These are phyloP conservation scores for Toxostoma redivivum DNA, from an alignment of 2,113 vertebrate genomes.

Conservation along the genomic window DNA sequence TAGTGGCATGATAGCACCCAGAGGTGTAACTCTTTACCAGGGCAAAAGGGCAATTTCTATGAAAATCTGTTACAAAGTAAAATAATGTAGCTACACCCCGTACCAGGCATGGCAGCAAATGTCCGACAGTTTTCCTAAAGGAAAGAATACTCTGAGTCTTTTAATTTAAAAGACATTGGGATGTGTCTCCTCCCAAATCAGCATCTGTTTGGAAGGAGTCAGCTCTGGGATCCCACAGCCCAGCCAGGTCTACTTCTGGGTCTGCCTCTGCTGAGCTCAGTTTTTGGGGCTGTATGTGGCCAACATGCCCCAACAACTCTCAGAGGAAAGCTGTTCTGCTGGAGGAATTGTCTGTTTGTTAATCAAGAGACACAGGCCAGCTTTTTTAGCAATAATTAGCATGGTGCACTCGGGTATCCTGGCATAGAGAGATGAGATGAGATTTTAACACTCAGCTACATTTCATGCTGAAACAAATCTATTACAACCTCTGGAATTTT, in stretches of 20 bases:
- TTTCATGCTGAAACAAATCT: constrained; percentile 72
- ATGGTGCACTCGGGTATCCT: constrained; percentile 72
- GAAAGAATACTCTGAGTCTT: not conserved
- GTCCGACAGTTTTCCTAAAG: not conserved
- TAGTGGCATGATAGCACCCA: accelerated
- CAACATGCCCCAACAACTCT: constrained; percentile 54
- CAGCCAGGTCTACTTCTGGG: not conserved
- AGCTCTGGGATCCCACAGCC: not conserved
- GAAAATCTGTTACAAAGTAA: not conserved
- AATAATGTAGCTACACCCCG: not conserved
- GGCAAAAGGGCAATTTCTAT: not conserved
- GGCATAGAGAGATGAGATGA: constrained; percentile 79
- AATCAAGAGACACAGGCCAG: constrained; percentile 65
- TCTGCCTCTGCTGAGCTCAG: not conserved
- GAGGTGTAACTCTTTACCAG: not conserved
- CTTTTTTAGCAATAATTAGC: constrained; percentile 80
- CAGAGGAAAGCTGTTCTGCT: constrained; percentile 55
- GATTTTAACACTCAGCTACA: constrained; percentile 78
- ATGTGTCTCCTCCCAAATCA: not conserved
- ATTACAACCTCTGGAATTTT: constrained; percentile 75
- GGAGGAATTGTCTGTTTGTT: constrained; percentile 67
- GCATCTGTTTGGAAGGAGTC: not conserved
- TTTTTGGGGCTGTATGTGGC: constrained; percentile 38
- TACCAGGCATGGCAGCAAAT: not conserved
- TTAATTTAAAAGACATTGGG: not conserved